Conservation (phyloP, 2,797 vertebrate genomes). For the Chloroceryle inda region DNA sequence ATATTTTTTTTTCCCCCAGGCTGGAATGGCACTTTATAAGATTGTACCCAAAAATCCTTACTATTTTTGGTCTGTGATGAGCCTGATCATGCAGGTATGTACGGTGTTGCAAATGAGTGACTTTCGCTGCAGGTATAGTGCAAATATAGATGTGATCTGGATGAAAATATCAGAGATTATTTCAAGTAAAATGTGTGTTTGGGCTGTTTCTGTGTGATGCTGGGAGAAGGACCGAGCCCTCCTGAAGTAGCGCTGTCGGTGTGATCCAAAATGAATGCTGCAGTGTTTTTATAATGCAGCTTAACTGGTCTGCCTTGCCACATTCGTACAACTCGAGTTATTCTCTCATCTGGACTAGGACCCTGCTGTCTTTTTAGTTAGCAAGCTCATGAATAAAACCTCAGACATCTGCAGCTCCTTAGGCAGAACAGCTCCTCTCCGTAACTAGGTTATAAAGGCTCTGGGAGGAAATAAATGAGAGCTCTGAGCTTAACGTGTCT, state of each 20-base stretch:
- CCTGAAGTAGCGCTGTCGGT: background rate
- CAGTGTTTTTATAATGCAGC: background rate
- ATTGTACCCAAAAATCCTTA: slow-evolving; percentile 99
- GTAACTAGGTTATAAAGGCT: background rate
- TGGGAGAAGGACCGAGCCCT: background rate
- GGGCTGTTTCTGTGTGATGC: background rate
- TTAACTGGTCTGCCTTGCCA: background rate
- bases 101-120: background rate
- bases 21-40: slow-evolving; percentile 98
- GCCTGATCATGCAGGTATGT: slow-evolving; percentile 97
- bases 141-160: background rate
- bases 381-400: background rate
- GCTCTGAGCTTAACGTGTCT: background rate
- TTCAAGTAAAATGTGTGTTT: background rate
- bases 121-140: background rate
- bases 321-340: background rate
- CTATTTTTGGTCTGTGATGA: slow-evolving; percentile 99
- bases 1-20: slow-evolving; percentile 81
- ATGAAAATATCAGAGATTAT: background rate
- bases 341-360: background rate
- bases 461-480: background rate
- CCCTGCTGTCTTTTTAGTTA: background rate
- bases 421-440: background rate
- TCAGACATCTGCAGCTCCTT: background rate
- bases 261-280: background rate